Evolutionary conservation across 1,140 invertebrate species (phyloP), one percentile per base, ranked within the genome.

Genomic region (Caerostris extrusa): DNA sequence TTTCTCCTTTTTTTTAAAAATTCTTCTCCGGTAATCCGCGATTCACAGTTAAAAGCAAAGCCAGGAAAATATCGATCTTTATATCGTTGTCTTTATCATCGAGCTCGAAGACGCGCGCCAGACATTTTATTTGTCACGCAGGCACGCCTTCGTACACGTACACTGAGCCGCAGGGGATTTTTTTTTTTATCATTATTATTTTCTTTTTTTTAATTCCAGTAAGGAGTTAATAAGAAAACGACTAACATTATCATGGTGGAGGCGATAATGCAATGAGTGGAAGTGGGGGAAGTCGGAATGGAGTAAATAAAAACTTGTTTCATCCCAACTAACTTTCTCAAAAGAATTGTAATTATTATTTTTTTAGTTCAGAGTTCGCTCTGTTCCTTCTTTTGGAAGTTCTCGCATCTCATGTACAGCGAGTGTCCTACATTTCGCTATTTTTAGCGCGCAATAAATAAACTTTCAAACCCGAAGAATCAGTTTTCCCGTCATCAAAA

Each of bases 11-110:
- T 90, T 90, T 58, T 71, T 19, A 82, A 82, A 91, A 58, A 91
- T 92, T 60, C 57, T 90, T 53, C 53, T 50, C 88, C 69, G 77
- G 90, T 92, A 92, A 92, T 92, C 90, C 82, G 34, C 81, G 90
- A 92, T 92, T 92, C 90, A 92, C 90, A 92, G 77, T 92, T 92
- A 92, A 92, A 92, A 85, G 90, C 90, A 85, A 81, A 81, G 89
- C 67, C 53, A 90, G 69, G 77, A 92, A 92, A 92, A 92, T 92
- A 92, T 92, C 90, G 90, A 92, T 92, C 82, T 92, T 69, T 92
- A 85, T 92, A 92, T 83, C 90, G 90, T 92, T 92, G 90, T 92
- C 90, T 92, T 92, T 92, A 77, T 83, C 77, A 56, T 19, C 34
- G 64, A 60, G 67, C 90, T 81, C 81, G 90, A 60, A 90, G 89